Evolutionary conservation across 2,113 vertebrate genomes (phyloP).

Genomic region (Charadrius vociferus): DNA sequence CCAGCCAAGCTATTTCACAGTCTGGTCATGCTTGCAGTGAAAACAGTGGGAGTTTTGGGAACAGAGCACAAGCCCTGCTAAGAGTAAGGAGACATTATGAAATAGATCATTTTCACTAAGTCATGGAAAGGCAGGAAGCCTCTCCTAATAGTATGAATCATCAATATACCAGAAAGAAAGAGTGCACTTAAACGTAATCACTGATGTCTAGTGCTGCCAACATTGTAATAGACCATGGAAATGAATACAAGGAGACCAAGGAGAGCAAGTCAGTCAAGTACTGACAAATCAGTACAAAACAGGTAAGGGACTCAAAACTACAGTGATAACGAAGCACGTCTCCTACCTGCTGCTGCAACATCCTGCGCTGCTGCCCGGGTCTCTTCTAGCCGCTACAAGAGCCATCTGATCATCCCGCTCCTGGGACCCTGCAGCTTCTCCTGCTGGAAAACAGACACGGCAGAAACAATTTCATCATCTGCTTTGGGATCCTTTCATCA

Average conservation of each 20-base stretch:
- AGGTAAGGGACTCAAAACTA: not conserved
- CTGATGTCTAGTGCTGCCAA: not conserved
- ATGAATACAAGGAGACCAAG: not conserved
- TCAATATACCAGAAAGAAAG: not conserved
- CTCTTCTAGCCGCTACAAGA: not conserved
- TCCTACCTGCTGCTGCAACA: not conserved
- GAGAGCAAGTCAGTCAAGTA: not conserved
- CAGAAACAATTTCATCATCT: not conserved
- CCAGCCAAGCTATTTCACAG: slow-evolving; percentile 27
- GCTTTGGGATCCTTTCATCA: not conserved
- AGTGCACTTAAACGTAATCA: not conserved
- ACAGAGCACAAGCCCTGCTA: not conserved
- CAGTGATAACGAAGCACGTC: not conserved
- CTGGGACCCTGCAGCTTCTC: not conserved
- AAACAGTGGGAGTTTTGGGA: slow-evolving; percentile 29
- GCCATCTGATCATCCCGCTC: not conserved
- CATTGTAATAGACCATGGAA: not conserved
- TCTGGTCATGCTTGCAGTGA: slow-evolving; percentile 2
- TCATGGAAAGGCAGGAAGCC: not conserved
- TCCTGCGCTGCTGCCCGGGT: not conserved
- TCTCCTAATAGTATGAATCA: not conserved
- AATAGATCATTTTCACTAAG: not conserved
- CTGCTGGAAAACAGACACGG: not conserved
- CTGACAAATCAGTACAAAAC: not conserved
- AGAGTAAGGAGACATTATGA: not conserved